phyloP scores from a whole-genome alignment of 2,113 vertebrate species.

The Tetrao urogallus region DNA sequence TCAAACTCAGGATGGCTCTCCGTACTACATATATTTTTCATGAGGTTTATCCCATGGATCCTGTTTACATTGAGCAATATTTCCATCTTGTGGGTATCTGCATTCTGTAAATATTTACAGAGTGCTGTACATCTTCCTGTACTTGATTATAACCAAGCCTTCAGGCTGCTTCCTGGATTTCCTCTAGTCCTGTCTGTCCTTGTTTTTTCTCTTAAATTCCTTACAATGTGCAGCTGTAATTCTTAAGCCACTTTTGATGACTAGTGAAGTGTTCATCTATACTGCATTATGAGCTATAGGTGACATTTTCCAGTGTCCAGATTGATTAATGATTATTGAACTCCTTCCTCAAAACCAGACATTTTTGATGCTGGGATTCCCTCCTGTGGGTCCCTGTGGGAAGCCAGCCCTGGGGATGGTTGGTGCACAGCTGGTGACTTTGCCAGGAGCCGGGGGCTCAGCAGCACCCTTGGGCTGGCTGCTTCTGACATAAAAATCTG shows the following conservation, averaged over 20 bases:
- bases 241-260: background rate
- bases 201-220: background rate
- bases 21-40: background rate
- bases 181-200: background rate
- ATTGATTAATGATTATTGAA: background rate
- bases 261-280: background rate
- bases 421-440: background rate
- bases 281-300: background rate
- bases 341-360: background rate
- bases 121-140: background rate
- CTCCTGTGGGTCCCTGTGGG: accelerated
- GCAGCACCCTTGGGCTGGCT: background rate
- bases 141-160: background rate
- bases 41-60: background rate
- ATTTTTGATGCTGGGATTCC: background rate
- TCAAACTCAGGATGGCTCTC: background rate
- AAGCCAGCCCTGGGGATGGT: background rate
- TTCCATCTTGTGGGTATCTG: background rate
- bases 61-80: background rate
- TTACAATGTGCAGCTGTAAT: background rate
- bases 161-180: background rate
- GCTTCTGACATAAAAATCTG: background rate
- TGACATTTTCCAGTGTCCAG: background rate
- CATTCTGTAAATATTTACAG: slow-evolving; percentile 19
- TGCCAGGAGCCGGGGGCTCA: background rate